phyloP scores from a whole-genome alignment of 2,797 vertebrate species.

The Pygocentrus nattereri region DNA sequence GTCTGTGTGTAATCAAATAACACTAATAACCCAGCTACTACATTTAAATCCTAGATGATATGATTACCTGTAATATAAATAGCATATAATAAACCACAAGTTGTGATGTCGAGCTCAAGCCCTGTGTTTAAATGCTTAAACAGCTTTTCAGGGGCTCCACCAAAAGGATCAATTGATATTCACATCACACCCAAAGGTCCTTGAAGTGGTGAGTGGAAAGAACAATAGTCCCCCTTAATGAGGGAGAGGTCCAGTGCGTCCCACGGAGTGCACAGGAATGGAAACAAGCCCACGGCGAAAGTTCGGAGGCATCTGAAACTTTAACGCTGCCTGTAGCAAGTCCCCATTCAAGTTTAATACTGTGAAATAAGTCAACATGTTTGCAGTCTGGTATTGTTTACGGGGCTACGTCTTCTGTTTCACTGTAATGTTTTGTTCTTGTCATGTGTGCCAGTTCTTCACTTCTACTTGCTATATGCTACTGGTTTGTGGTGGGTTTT shows the following conservation, averaged over 20 bases:
- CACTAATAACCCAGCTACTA: not conserved
- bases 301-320: constrained; percentile 42
- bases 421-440: no score
- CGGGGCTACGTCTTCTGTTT: not conserved
- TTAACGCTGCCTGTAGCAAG: not conserved
- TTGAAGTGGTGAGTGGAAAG: constrained; percentile 71
- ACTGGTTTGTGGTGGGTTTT: not conserved
- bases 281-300: constrained; percentile 53
- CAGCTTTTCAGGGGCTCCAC: constrained; percentile 66
- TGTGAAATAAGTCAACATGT: not conserved
- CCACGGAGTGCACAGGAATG: constrained; percentile 62
- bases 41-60: not conserved
- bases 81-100: not conserved
- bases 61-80: no score
- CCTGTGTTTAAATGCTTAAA: constrained; percentile 65
- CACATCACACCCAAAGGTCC: constrained; percentile 81
- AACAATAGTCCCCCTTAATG: constrained; percentile 68
- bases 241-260: constrained; percentile 65
- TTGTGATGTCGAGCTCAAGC: not conserved
- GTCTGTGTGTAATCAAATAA: no score
- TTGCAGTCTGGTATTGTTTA: not conserved
- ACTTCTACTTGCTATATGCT: not conserved
- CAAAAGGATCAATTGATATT: constrained; percentile 80
- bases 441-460: no score
- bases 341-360: not conserved